A percentile compares a stretch with the other conserved stretches of the same genome.
Conservation (phyloP, 2,797 vertebrate genomes). For the Muscicapa comitata region DNA sequence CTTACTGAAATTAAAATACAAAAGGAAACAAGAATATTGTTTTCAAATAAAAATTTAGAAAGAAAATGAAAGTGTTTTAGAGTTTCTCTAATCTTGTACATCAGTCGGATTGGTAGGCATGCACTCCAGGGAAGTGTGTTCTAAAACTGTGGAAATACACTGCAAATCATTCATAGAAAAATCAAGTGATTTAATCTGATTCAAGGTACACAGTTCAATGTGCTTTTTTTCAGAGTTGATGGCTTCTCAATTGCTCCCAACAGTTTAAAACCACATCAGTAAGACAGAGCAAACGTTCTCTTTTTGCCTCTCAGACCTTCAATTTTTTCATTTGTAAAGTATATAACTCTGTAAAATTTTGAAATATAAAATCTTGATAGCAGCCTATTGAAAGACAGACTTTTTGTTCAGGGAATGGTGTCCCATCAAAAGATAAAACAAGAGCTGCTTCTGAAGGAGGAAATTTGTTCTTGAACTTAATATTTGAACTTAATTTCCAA, state of each 20-base stretch:
- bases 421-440: neutral
- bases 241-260: neutral
- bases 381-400: neutral
- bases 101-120: neutral
- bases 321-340: neutral
- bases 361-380: neutral
- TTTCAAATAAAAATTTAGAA: neutral
- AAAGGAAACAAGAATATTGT: neutral
- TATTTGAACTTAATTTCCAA: constrained; percentile 12
- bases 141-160: neutral
- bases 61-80: neutral
- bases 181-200: neutral
- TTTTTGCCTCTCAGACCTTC: neutral
- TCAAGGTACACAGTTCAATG: neutral
- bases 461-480: neutral
- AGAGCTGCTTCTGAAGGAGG: neutral
- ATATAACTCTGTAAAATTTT: neutral
- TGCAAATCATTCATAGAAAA: neutral
- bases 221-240: neutral
- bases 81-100: neutral
- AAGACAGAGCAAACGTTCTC: neutral
- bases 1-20: neutral
- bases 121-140: neutral
- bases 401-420: neutral
- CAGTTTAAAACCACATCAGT: neutral